These are phyloP conservation scores for Phasianus colchicus DNA, from an alignment of 2,113 vertebrate genomes.

Conservation along the genomic window DNA sequence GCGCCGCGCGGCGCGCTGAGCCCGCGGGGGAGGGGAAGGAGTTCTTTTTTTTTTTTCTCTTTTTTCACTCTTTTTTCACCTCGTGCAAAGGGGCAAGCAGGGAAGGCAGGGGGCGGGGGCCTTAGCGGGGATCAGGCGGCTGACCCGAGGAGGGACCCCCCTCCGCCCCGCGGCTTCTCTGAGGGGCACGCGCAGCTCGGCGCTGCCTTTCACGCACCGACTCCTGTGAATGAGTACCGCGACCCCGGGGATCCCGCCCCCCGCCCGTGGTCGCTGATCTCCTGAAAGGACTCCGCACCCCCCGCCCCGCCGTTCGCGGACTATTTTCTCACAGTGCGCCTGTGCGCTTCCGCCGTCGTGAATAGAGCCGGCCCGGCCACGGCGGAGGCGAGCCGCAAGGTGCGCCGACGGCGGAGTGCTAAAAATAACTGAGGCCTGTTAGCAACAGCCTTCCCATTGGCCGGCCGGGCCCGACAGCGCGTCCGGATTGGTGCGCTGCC, in stretches of 20 bases:
- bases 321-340: slow-evolving; percentile 34
- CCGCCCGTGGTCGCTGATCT: too few relatives aligned
- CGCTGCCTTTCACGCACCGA: too few relatives aligned
- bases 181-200: too few relatives aligned
- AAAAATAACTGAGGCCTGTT: slow-evolving; percentile 90
- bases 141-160: background rate
- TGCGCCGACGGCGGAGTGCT: slow-evolving; percentile 68
- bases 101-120: background rate
- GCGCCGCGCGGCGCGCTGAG: background rate
- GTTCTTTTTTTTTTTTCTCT: fast-evolving
- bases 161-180: background rate
- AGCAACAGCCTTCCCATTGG: slow-evolving; percentile 94
- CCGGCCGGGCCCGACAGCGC: slow-evolving; percentile 3
- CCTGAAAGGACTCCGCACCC: too few relatives aligned
- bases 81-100: background rate
- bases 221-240: too few relatives aligned
- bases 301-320: background rate
- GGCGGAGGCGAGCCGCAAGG: slow-evolving; percentile 48
- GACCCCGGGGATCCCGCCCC: too few relatives aligned
- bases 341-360: background rate
- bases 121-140: background rate
- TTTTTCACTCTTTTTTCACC: too few relatives aligned
- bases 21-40: too few relatives aligned
- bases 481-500: slow-evolving; percentile 69
- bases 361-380: slow-evolving; percentile 28